A percentile compares a stretch with the other conserved stretches of the same genome.
Conservation (phyloP, 2,113 vertebrate species). For the Ictalurus furcatus region DNA sequence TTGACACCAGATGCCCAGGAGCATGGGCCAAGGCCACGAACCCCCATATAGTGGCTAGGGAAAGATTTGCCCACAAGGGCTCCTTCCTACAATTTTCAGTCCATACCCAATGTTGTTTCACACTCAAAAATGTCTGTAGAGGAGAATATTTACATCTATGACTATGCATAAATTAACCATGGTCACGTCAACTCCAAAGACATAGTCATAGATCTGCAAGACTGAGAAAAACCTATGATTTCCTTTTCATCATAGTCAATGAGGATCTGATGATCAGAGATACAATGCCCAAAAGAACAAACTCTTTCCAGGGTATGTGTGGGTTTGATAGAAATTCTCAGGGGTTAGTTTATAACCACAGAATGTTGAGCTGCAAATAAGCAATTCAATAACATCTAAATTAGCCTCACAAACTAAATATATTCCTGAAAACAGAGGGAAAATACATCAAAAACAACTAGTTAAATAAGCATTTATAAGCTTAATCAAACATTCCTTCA, state of each 20-base stretch:
- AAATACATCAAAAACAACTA: not conserved
- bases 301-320: constrained; percentile 35
- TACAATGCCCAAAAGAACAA: constrained; percentile 37
- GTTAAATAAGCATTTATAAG: not conserved
- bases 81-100: constrained; percentile 49
- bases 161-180: constrained; percentile 69
- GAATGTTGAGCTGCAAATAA: not conserved
- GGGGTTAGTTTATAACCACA: not conserved
- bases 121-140: constrained; percentile 55
- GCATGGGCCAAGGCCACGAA: constrained; percentile 46
- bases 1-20: constrained; percentile 12
- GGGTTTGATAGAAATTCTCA: not conserved
- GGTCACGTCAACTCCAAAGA: constrained; percentile 58
- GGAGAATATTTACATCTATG: constrained; percentile 70
- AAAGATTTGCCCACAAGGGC: constrained; percentile 60
- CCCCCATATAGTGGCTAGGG: constrained; percentile 55
- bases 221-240: constrained; percentile 59
- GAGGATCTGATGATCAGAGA: constrained; percentile 58
- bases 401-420: not conserved
- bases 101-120: constrained; percentile 39
- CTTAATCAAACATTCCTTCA: not conserved
- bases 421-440: not conserved
- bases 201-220: constrained; percentile 42
- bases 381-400: not conserved
- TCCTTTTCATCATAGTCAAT: constrained; percentile 66